Percentiles rank a stretch among this genome's conserved stretches.
phyloP scores from a whole-genome alignment of 2,797 vertebrate genomes.

The Callimico goeldii region DNA sequence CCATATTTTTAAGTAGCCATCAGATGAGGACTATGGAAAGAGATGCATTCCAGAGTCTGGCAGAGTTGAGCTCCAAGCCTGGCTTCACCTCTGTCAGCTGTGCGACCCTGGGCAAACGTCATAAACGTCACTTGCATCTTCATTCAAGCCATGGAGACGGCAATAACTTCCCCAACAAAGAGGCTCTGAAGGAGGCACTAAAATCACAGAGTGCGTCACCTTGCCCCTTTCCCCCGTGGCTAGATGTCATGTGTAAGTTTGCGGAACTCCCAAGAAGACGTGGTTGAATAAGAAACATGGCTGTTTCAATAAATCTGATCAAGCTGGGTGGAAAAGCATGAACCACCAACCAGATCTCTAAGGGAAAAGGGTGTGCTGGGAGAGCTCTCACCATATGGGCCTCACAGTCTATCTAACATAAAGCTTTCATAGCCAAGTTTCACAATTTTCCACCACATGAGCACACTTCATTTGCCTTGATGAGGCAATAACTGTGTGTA shows the following conservation, averaged over 20 bases:
- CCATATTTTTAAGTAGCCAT: not conserved
- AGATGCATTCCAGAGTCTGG: not conserved
- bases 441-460: conserved; percentile 74
- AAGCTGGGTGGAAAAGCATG: not conserved
- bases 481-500: conserved; percentile 70
- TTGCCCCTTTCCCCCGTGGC: not conserved
- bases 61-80: not conserved
- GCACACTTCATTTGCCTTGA: conserved; percentile 69
- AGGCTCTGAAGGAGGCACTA: not conserved
- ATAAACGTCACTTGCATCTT: not conserved
- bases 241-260: not conserved
- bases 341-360: not conserved
- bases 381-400: not conserved
- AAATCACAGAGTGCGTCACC: not conserved
- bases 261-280: not conserved
- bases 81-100: not conserved
- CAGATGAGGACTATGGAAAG: not conserved
- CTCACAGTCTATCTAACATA: not conserved
- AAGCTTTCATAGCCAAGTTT: conserved; percentile 61
- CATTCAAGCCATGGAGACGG: not conserved
- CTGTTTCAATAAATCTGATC: not conserved
- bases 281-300: not conserved
- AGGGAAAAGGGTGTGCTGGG: not conserved
- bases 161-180: not conserved
- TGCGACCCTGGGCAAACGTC: not conserved